Base-by-base conservation (phyloP, 2,113 vertebrate genomes). In the Cepphus grylle region DNA sequence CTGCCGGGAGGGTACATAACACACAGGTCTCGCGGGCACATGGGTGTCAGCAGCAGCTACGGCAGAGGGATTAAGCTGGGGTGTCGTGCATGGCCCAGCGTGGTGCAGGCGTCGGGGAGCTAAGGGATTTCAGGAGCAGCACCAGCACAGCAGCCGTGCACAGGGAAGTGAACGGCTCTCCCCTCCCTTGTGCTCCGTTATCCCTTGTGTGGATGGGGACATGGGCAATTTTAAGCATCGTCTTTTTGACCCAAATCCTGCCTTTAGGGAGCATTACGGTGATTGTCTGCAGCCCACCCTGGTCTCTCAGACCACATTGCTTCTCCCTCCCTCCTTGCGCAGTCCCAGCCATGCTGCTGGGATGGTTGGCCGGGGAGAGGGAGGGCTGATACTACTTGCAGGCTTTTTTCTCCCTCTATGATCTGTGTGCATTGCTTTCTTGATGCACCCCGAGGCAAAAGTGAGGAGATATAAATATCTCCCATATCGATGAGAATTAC, bases 391-490 rank as follows among this genome's bases (percentile, higher is more conserved):
- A 50, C 26, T 18, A 14, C 27, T 66, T 43, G 26, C 23, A 81
- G 25, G 20, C 29, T 42, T 83, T 88, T 61, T 58, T 27, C 43
- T 34, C 40, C 13, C 3, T 80, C 32, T 83, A n/a, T 78, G 50
- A 63, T 88, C 61, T 78, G 38, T 59, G 59, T 74, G 30, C 17
- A 58, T 67, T 84, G 86, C 62, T 94, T 87, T 81, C n/a, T 62
- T 53, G 43, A 71, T 79, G 70, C 58, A 50, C 70, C 66, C 83
- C 56, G 62, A 94, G 36, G 66, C 40, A 82, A 90, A 56, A 21
- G 38, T 72, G 81, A 90, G 34, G 50, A 94, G 65, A 79, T 84
- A 87, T 66, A 79, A 69, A 69, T 81, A 84, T 71, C 22, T 59
- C 53, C 32, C n/a, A 19, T 81, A 87, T 62, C 2, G 3, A 50